Evolutionary conservation across 2,113 vertebrate genomes (phyloP).

Genomic region (Syrrhaptes paradoxus): DNA sequence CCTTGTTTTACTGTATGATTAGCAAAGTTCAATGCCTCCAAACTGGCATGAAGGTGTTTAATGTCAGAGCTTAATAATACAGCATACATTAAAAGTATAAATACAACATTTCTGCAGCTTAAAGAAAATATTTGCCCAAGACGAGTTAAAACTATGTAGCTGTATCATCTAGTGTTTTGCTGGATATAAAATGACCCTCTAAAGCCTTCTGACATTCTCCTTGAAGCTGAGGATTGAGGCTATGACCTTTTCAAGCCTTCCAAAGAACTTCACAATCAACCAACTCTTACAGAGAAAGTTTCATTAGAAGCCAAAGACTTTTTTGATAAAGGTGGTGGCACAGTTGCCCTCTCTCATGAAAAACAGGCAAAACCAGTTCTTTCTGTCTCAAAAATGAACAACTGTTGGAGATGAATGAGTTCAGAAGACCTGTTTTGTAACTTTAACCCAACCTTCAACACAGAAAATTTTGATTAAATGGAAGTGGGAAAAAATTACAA

Average conservation of each 20-base stretch:
- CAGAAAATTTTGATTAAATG: background rate
- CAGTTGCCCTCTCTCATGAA: background rate
- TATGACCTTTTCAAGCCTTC: conserved; percentile 66
- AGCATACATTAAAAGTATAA: conserved; percentile 65
- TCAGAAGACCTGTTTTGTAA: background rate
- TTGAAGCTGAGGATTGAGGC: conserved; percentile 46
- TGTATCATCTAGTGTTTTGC: background rate
- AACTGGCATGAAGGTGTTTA: conserved; percentile 57
- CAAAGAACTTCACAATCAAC: conserved; percentile 35
- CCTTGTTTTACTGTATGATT: conserved; percentile 20
- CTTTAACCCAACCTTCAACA: background rate
- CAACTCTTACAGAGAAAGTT: background rate
- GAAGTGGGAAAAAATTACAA: rapidly evolving
- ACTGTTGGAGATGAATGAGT: background rate
- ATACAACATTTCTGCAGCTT: conserved; percentile 55
- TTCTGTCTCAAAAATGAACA: background rate
- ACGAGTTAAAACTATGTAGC: conserved; percentile 36
- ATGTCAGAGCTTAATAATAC: conserved; percentile 65
- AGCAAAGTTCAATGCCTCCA: conserved; percentile 58
- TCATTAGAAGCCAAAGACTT: conserved; percentile 28
- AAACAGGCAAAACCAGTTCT: background rate
- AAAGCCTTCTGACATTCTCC: conserved; percentile 66
- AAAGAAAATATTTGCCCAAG: conserved; percentile 59
- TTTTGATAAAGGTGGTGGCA: background rate
- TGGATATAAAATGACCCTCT: conserved; percentile 63